Base-by-base conservation (phyloP, 2,113 vertebrate genomes). In the Vulpes ferrilata region DNA sequence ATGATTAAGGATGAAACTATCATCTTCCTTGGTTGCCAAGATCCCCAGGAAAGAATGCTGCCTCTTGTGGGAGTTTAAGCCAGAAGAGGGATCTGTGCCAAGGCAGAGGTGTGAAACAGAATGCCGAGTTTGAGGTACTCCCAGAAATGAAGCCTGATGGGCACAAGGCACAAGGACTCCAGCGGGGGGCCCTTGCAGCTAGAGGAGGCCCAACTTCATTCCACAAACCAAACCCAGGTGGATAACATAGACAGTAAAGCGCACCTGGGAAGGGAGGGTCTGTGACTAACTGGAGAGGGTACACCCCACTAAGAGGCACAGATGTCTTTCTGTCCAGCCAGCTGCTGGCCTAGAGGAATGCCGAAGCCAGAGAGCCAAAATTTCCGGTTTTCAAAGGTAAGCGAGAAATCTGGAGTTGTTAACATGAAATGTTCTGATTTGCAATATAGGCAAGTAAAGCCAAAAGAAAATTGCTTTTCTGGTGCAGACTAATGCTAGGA, bases 391-490 rank as follows among this genome's bases (percentile, higher is more conserved):
- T 73, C 62, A 43, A 82, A 85, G 19, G 67, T 16, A 79, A 87
- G 6, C 5, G 64, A 67, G 76, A 95, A 87, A 83, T 78, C 76
- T 80, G 32, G 30, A 82, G 30, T 78, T 71, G 74, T 57, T 51
- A 74, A 74, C 9, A 1, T 78, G 59, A 89, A 83, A 55, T n/a
- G 11, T 51, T 67, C 38, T 38, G 8, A 27, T 87, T 65, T 87
- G 93, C 87, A 83, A 89, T 59, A 82, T 0, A 94, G 22, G 19
- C 51, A 80, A 95, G 32, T 76, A 73, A 93, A 90, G 20, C 23
- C 87, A 64, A 65, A 97, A 60, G 71, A 91, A 97, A 85, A 57
- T 7, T 62, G 80, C 20, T 88, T 80, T 90, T 69, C 51, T 32
- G 53, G 64, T 88, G 22, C 79, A 69, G 80, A 32, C 57, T 65